Conservation (phyloP, 2,888 invertebrate genomes). For the Clusia tigrina region DNA sequence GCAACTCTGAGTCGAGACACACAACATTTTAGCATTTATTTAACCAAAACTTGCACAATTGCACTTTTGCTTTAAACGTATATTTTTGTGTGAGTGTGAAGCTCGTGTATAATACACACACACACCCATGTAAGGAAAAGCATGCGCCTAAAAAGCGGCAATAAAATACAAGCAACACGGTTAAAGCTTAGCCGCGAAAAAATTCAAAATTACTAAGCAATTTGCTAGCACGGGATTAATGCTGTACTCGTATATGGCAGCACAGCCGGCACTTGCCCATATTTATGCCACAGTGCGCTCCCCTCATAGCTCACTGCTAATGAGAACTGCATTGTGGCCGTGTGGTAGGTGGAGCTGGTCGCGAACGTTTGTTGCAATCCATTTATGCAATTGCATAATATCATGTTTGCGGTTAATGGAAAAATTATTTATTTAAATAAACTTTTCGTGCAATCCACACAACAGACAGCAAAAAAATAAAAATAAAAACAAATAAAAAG, state of each 20-base stretch:
- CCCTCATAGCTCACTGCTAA: neutral
- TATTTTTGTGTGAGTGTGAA: neutral
- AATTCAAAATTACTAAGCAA: constrained; percentile 3
- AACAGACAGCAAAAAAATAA: too few species aligned
- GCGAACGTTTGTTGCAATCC: constrained; percentile 46
- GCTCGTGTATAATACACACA: neutral
- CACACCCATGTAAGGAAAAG: neutral
- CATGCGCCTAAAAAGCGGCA: constrained; percentile 4
- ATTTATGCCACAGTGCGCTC: neutral
- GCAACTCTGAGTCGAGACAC: neutral
- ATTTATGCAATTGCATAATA: constrained; percentile 51
- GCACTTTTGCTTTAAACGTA: neutral
- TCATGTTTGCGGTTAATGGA: constrained; percentile 52
- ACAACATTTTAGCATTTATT: constrained; percentile 1
- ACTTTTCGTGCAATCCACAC: constrained; percentile 42
- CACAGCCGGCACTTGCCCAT: too few species aligned
- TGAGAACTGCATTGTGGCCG: neutral
- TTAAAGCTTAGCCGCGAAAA: too few species aligned
- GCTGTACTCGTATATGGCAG: too few species aligned
- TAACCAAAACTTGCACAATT: constrained; percentile 2
- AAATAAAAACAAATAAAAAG: too few species aligned
- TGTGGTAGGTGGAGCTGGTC: too few species aligned
- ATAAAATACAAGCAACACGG: neutral
- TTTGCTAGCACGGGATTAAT: neutral
- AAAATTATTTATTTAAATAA: constrained; percentile 53